A percentile compares a stretch with the other conserved stretches of the same genome.
Evolutionary conservation across 1,140 invertebrate species (phyloP).

Genomic region (Heliothis subflexa): DNA sequence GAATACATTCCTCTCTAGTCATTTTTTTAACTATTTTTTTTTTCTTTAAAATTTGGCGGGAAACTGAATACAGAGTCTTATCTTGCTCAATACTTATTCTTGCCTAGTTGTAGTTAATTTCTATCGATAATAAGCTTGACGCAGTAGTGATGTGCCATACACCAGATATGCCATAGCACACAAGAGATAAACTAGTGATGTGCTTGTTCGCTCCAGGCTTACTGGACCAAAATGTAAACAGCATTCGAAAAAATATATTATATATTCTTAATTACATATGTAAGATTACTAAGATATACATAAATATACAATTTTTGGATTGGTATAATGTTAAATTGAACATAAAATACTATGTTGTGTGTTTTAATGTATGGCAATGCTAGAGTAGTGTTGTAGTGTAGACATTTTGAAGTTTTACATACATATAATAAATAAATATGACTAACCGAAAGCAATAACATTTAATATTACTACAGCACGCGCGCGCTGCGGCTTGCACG

Average conservation of each 20-base stretch:
- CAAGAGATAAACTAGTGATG: constrained; percentile 57
- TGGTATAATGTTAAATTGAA: constrained; percentile 66
- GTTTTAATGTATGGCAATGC: constrained; percentile 82
- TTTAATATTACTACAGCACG: constrained; percentile 74
- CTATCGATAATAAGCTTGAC: constrained; percentile 68
- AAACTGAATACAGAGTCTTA: constrained; percentile 61
- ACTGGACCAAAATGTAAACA: constrained; percentile 80
- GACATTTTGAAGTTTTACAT: constrained; percentile 85
- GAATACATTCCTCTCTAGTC: constrained; percentile 83
- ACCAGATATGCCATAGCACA: constrained; percentile 67
- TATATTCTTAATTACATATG: constrained; percentile 68
- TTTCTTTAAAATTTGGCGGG: constrained; percentile 58
- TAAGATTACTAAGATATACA: constrained; percentile 81
- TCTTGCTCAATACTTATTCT: constrained; percentile 81
- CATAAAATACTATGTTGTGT: constrained; percentile 79
- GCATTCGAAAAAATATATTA: constrained; percentile 60
- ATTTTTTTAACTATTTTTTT: constrained; percentile 68
- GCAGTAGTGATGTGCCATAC: constrained; percentile 79
- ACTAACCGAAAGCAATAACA: constrained; percentile 85
- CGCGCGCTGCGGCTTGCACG: constrained; percentile 70
- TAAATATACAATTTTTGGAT: constrained; percentile 85
- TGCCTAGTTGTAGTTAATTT: constrained; percentile 75
- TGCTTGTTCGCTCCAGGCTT: constrained; percentile 73
- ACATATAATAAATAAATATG: constrained; percentile 78
- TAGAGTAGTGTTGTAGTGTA: constrained; percentile 83